Evolutionary conservation across 2,797 vertebrate genomes (phyloP), one percentile per base, ranked within the genome.

Genomic region (Microctenopoma stevenorrisi): DNA sequence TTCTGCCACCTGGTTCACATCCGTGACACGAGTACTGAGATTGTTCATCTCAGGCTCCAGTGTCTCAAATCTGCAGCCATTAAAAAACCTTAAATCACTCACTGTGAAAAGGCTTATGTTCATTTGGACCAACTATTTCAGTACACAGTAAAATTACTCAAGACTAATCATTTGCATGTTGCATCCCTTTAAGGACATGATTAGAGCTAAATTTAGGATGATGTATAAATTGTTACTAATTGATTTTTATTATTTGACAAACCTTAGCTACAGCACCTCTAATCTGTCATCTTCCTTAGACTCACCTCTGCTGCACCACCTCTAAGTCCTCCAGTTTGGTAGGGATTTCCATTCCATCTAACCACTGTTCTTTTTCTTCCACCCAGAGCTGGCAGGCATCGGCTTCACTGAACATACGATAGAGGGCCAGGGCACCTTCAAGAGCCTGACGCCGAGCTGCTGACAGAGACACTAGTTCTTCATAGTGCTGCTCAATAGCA

Each of bases 1-100:
- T 56, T 94, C 91, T 0, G 96, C 94, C 10, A 96, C 94, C 72
- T 94, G 89, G 46, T 96, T 96, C 67, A 99, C 96, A 0, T 96
- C 94, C 2, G 90, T 80, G 25, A 98, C 93, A 5, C 96, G 95
- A 0, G 91, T 85, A 0, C 93, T 94, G 10, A 98, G 64, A 35
- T 94, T 96, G 43, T 96, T 98, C 96, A 98, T 97, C 89, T 99
- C 97, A 0, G 96, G 96, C 82, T 98, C 97, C 82, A 99, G 89
- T 3, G 96, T 98, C 88, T 99, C 97, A 30, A 98, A 99, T 84
- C 97, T 99, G 87, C 37, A 78, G 16, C 6, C 44, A 76, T 22
- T 16, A 61, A 48, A 75, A 40, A 13, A 14, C 61, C 14, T 79
- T 30, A 76, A 44, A 68, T 71, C 7, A 52, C 7, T 26, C 7